A percentile compares a stretch with the other conserved stretches of the same genome.
Evolutionary conservation across 2,888 invertebrate genomes (phyloP).

Genomic region (Agrilus biguttatus): DNA sequence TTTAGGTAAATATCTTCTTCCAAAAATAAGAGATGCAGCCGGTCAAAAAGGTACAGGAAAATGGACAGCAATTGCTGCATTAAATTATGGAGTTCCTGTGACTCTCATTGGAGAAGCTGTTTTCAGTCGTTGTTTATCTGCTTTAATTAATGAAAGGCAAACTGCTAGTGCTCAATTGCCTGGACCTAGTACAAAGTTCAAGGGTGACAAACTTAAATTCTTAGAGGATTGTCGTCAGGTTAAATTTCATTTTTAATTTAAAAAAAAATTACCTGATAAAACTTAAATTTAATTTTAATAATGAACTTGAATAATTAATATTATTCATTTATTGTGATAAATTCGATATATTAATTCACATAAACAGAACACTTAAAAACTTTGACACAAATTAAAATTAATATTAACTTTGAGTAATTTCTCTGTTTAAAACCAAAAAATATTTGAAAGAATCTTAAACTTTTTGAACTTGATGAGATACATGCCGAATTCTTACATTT

Average conservation of each 20-base stretch:
- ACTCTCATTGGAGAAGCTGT: conserved; percentile 98
- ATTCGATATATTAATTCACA: not conserved
- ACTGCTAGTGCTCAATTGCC: conserved; percentile 63
- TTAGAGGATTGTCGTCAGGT: conserved; percentile 64
- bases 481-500: too few species aligned
- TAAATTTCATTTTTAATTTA: conserved; percentile 4
- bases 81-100: conserved; percentile 93
- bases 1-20: conserved; percentile 57
- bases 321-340: not conserved
- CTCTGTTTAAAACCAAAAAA: too few species aligned
- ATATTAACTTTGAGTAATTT: not conserved
- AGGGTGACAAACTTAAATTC: conserved; percentile 64
- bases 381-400: not conserved
- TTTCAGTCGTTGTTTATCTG: conserved; percentile 89
- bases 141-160: conserved; percentile 77
- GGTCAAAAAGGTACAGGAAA: conserved; percentile 99
- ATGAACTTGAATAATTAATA: not conserved
- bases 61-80: conserved; percentile 94
- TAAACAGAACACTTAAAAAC: not conserved
- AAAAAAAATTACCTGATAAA: not conserved
- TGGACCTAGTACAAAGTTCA: conserved; percentile 49
- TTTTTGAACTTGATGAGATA: too few species aligned
- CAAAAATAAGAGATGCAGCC: conserved; percentile 89
- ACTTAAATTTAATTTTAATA: not conserved
- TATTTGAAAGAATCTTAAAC: too few species aligned